Conservation (phyloP, 2,113 vertebrate species). For the Arothron firmamentum region DNA sequence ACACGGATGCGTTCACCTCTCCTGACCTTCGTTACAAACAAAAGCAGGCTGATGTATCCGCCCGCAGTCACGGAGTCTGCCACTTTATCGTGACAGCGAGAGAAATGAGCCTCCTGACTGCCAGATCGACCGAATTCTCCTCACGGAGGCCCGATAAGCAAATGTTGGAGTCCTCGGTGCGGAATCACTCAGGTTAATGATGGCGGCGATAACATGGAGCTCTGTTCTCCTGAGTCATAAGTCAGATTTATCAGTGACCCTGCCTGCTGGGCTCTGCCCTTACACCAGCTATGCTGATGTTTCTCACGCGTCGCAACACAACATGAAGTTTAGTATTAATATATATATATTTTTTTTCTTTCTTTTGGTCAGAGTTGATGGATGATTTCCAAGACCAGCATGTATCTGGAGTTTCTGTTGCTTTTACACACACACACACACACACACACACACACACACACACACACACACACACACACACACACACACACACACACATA, state of each 20-base stretch:
- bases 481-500: too few species aligned
- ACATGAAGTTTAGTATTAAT: too few species aligned
- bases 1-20: constrained; percentile 24
- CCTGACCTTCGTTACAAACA: constrained; percentile 60
- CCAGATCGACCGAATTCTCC: constrained; percentile 27
- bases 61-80: constrained; percentile 28
- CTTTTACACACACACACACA: too few species aligned
- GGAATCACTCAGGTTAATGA: constrained; percentile 5
- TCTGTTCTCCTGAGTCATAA: constrained; percentile 60
- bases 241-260: constrained; percentile 57
- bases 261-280: constrained; percentile 55
- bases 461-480: too few species aligned
- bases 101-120: constrained; percentile 57
- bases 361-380: background rate
- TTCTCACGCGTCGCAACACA: constrained; percentile 32
- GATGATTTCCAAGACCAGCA: background rate
- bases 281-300: constrained; percentile 58
- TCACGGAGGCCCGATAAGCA: constrained; percentile 39
- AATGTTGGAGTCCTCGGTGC: constrained; percentile 7
- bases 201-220: constrained; percentile 48
- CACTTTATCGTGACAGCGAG: constrained; percentile 59
- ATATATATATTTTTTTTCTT: background rate
- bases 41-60: constrained; percentile 54
- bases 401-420: background rate
- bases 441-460: too few species aligned